Evolutionary conservation across 2,797 vertebrate genomes (phyloP).

Genomic region (Platalea minor): DNA sequence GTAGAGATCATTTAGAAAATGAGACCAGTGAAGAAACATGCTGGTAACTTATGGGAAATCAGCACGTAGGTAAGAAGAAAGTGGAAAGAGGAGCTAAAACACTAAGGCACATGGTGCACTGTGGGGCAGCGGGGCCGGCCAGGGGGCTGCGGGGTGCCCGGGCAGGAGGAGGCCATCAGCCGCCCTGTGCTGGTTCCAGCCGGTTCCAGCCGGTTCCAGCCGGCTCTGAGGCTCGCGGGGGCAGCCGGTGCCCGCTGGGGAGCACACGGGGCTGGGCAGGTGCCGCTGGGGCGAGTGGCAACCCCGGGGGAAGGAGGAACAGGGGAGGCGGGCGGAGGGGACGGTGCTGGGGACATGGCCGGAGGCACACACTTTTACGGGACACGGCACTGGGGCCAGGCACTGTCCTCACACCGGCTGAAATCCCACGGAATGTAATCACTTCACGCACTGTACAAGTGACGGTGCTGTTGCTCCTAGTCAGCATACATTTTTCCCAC

Average conservation of each 20-base stretch:
- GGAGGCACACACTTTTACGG: too few species aligned
- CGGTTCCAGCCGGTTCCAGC: background rate
- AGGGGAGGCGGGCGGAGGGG: background rate
- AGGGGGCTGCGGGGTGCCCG: fast-evolving
- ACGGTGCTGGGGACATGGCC: fast-evolving
- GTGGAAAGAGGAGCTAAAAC: background rate
- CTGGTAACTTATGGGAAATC: background rate
- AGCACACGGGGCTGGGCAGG: background rate
- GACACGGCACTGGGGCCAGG: background rate
- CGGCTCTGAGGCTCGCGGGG: fast-evolving
- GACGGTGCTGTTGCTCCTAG: background rate
- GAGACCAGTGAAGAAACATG: background rate
- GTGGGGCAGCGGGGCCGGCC: fast-evolving
- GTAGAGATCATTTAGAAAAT: background rate
- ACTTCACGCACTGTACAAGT: background rate
- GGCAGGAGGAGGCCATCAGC: background rate
- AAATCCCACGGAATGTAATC: background rate
- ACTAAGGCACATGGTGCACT: too few species aligned
- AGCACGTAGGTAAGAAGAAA: background rate
- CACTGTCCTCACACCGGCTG: background rate
- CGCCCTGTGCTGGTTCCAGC: background rate
- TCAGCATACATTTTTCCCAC: fast-evolving
- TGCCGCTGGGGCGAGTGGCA: fast-evolving
- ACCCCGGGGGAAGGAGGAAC: fast-evolving
- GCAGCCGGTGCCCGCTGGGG: fast-evolving